Percentiles rank a stretch among this genome's conserved stretches.
These are phyloP conservation scores for Phocides pigmalion DNA, from an alignment of 1,140 invertebrate genomes.

Conservation along the genomic window DNA sequence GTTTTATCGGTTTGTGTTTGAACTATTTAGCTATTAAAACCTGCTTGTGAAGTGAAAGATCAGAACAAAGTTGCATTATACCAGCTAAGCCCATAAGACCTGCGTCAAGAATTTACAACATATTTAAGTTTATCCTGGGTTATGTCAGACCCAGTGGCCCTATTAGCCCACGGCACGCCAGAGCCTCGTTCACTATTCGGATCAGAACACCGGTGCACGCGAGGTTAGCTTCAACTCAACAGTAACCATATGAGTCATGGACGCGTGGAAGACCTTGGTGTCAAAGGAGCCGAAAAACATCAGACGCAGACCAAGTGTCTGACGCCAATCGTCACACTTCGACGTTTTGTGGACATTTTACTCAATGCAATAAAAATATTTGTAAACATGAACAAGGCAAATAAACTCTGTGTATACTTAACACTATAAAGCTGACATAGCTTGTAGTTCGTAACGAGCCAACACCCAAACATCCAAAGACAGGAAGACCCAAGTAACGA, in stretches of 20 bases:
- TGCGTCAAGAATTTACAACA: neutral
- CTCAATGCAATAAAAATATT: constrained; percentile 8
- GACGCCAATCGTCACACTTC: neutral
- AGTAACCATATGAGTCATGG: constrained; percentile 12
- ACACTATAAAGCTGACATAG: neutral
- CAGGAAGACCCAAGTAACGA: neutral
- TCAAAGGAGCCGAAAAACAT: neutral
- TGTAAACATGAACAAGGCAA: constrained; percentile 14
- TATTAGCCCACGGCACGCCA: constrained; percentile 2
- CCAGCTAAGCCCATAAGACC: too few species aligned
- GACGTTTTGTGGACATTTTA: constrained; percentile 4
- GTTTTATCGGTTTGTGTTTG: too few species aligned
- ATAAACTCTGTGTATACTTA: constrained; percentile 11
- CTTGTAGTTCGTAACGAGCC: neutral
- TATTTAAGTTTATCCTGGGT: constrained; percentile 1
- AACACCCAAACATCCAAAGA: constrained; percentile 1
- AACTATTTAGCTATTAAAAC: too few species aligned
- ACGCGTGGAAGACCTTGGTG: constrained; percentile 3
- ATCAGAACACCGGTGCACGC: neutral
- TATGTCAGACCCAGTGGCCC: constrained; percentile 2
- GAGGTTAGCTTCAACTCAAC: constrained; percentile 8
- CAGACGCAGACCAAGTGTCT: neutral
- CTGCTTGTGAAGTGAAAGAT: too few species aligned
- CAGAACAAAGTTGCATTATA: too few species aligned
- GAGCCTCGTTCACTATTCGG: neutral